Evolutionary conservation across 2,113 vertebrate genomes (phyloP), one percentile per base, ranked within the genome.

Genomic region (Chascanopsetta lugubris): DNA sequence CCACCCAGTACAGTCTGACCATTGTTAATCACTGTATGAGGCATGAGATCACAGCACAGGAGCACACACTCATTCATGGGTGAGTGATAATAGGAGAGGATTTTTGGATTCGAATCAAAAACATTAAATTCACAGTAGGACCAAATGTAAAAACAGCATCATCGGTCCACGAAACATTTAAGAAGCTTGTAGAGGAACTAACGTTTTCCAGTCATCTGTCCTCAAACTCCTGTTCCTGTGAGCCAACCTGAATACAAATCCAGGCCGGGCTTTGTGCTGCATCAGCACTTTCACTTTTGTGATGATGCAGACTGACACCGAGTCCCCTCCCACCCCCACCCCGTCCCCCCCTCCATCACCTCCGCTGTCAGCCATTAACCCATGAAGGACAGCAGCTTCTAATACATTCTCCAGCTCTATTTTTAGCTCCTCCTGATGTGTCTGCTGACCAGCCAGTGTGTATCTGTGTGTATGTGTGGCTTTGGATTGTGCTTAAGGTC

Each of bases 221-320:
- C 18, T 20, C 42, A 27, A 25, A 9, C 24, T 27, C 24, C 69
- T 66, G 69, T 24, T 11, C 21, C 13, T 30, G 53, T 74, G 53
- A 45, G 54, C 71, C 67, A 69, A 70, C 82, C 78, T 72, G 75
- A 72, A 82, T 75, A 66, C 77, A 80, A 69, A 87, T 73, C 64
- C 62, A 69, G 83, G 47, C 71, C 13, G 2, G 75, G 69, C 70
- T 77, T 77, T 75, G 72, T 85, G 81, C 76, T 1, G 27, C 20
- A 26, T 86, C 32, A 0, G 72, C 87, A 78, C 69, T 89, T 82
- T 88, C 74, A 49, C 71, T 69, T 76, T 56, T 80, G 83, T 69
- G 71, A 61, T 77, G 72, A 89, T 87, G 78, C 71, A 64, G 73
- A 72, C 40, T 76, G 84, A 82, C 84, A 74, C 13, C 1, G 2